Base-by-base conservation (phyloP, 1,140 invertebrate genomes). In the Heliconius nattereri region DNA sequence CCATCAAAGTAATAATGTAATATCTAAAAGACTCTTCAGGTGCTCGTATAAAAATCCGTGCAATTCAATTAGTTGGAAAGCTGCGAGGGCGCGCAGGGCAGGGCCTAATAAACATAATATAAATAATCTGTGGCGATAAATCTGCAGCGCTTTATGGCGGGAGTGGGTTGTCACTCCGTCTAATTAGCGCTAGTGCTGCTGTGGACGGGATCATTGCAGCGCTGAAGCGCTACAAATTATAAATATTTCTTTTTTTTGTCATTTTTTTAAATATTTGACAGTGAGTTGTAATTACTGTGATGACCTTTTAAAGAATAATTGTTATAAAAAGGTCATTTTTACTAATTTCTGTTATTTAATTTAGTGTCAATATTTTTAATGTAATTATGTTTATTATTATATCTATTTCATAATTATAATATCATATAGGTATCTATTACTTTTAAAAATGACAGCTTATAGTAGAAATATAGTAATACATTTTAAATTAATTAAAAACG, bases 71-170 rank as follows among this genome's bases (percentile, higher is more conserved):
- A 94, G 89, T 83, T 84, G 88, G 88, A 92, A 92, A 93, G 92
- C 91, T 81, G 85, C 86, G 82, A 86, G 84, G 86, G 86, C 78
- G 84, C 81, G 85, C 85, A 90, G 92, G 91, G 90, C 86, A 90
- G 89, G 81, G 91, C 86, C 92, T 93, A 93, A 93, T 93, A 94
- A 93, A 93, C 93, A 94, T 93, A 93, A 93, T 93, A 93, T 94
- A 93, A 94, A 93, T 94, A 93, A 93, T 94, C 92, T 93, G 91
- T 82, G 88, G 91, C 92, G 92, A 93, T 94, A 94, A 93, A 94
- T 93, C 92, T 93, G 92, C 92, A 91, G 87, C 91, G 92, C 89
- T 93, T 93, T 94, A 94, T 92, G 91, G 89, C 91, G 87, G 91
- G 92, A 94, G 92, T 94, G 92, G 92, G 92, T 94, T 94, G 92